Evolutionary conservation across 2,888 invertebrate genomes (phyloP), one percentile per base, ranked within the genome.

Genomic region (Sthenelais limicola): DNA sequence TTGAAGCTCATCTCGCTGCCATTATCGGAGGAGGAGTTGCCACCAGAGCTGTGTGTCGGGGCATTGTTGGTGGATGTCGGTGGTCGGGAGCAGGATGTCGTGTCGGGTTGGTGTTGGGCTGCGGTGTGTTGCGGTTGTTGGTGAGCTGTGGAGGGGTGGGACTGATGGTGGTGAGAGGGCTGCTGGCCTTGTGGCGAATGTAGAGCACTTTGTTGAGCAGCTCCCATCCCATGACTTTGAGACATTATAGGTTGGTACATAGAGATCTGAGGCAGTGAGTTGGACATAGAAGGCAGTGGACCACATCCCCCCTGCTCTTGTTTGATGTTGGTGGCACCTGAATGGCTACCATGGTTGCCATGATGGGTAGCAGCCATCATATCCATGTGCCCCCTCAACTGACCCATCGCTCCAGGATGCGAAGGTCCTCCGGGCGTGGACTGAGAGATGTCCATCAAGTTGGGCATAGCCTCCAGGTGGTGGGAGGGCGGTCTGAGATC

Each of bases 391-490:
- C 21, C 15, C 12, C 38, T 33, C 30, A 24, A 18, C 49, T 15
- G n/a, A 21, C 32, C 12, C 30, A 38, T 18, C 49, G 32, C 21
- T 43, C n/a, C n/a, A n/a, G n/a, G n/a, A n/a, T n/a, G 7, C 52
- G 24, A 54, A 33, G 9, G 48, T 18, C n/a, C 32, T 9, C 70
- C 51, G 24, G 66, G 48, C 49, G 48, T 62, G 30, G 72, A 47
- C 52, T 49, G 68, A 0, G 68, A 68, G 43, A 68, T 72, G 52
- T 72, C 68, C 72, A 72, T 67, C 15, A 68, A 68, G 52, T 52
- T 33, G 43, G 51, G 35, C 33, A 35, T 30, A 24, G 28, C 52
- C 51, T 70, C 43, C 66, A 70, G 33, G 51, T 66, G 62, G 4
- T 4, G 5, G 1, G 67, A 26, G n/a, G 62, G 35, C 33, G 26